Conservation (phyloP, 2,888 invertebrate genomes). For the Melanchra persicariae region DNA sequence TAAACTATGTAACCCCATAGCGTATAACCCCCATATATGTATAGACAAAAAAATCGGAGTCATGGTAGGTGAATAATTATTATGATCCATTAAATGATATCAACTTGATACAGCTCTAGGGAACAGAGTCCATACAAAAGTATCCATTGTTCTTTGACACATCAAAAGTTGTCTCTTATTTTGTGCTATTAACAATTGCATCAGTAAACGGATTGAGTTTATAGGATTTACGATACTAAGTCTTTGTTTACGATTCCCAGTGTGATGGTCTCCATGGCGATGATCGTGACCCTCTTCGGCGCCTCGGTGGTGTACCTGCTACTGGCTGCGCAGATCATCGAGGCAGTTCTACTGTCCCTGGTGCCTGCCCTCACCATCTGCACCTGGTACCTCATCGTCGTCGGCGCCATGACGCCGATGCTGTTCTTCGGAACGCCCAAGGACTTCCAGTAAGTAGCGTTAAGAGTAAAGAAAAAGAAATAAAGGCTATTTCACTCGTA, state of each 20-base stretch:
- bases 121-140: no score
- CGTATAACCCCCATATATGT: no score
- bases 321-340: conserved; percentile 92
- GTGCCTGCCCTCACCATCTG: conserved; percentile 91
- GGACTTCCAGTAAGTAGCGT: conserved; percentile 92
- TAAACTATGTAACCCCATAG: no score
- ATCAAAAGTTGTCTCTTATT: not conserved
- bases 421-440: conserved; percentile 93
- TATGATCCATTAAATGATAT: no score
- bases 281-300: conserved; percentile 92
- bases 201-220: no score
- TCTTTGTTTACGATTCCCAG: conserved; percentile 66
- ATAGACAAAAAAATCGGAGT: no score
- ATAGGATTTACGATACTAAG: not conserved
- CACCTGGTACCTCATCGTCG: conserved; percentile 92
- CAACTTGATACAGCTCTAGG: no score
- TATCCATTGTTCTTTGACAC: no score
- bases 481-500: not conserved
- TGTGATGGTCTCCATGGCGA: conserved; percentile 90
- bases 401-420: conserved; percentile 90
- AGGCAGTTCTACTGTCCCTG: conserved; percentile 88
- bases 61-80: no score
- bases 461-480: not conserved
- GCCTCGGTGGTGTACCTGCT: conserved; percentile 92
- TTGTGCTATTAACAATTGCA: not conserved